Evolutionary conservation across 2,113 vertebrate genomes (phyloP).

Genomic region (Sylvilagus bachmani): DNA sequence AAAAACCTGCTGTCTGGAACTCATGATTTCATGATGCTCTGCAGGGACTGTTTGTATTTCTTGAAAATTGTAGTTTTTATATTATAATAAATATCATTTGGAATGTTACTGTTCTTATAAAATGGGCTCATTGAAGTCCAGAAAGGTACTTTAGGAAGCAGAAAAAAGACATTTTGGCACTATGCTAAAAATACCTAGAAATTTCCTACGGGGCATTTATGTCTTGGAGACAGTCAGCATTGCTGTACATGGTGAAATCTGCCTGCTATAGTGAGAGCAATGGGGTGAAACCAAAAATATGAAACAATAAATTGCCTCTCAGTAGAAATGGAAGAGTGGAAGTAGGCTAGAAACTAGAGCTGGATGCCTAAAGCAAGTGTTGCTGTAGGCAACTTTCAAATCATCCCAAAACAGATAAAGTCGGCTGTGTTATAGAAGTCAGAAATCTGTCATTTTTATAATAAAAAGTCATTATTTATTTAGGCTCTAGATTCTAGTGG

Average conservation of each 20-base stretch:
- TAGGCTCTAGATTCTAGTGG: background rate
- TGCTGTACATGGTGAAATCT: background rate
- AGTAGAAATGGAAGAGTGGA: background rate
- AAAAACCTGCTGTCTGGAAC: background rate
- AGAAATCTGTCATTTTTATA: conserved; percentile 23
- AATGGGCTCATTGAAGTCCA: conserved; percentile 19
- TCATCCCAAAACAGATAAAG: conserved; percentile 12
- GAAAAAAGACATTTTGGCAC: background rate
- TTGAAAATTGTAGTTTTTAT: background rate
- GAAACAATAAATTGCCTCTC: conserved; percentile 22
- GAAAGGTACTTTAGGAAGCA: conserved; percentile 9
- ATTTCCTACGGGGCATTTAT: conserved; percentile 3
- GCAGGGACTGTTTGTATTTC: background rate
- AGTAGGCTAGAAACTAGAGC: background rate
- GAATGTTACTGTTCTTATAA: conserved; percentile 51
- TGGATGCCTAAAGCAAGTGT: background rate
- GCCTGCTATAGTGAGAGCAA: background rate
- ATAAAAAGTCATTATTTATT: background rate
- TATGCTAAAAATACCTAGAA: background rate
- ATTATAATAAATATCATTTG: conserved; percentile 37
- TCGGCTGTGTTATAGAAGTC: background rate
- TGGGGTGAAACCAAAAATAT: background rate
- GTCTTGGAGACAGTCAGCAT: background rate
- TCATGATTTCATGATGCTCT: background rate
- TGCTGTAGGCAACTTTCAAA: background rate